Base-by-base conservation (phyloP, 2,888 invertebrate genomes). In the Drosophila kuntzei region DNA sequence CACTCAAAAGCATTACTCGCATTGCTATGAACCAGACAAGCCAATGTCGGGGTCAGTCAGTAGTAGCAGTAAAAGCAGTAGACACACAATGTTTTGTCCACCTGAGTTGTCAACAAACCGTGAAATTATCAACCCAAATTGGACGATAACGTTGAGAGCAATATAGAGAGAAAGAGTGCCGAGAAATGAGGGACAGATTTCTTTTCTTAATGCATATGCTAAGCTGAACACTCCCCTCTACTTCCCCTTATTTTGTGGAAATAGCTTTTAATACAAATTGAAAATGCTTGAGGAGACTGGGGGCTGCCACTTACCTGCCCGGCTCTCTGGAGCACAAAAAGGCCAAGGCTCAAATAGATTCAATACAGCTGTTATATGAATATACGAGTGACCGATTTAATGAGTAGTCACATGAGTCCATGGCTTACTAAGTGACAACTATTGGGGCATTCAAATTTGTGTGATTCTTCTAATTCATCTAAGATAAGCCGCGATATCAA, bases 41-140 rank as follows among this genome's bases (percentile, higher is more conserved):
- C 55, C 70, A 59, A 34, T 60, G 61, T 53, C 49, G 49, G 64
- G 76, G 75, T 70, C 61, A 60, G 44, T 49, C 29, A 11, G 63
- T 39, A 25, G 27, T 5, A 49, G 37, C 54, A 41, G 54, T 57
- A 60, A 63, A 66, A 36, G 47, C 61, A 46, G 55, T 60, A 58
- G 67, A 68, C 76, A 63, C 62, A 67, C 61, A 73, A 67, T 64
- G 87, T 69, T 79, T 72, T 72, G 80, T 87, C 82, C 88, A 90
- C 90, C 90, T 89, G 89, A 89, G 84, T 89, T 84, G 78, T 86
- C 89, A 89, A 87, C 90, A 87, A 90, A 90, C 79, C 89, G 89
- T 89, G 90, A 89, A 89, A 89, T 90, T 90, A 84, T 89, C 86
- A 76, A 84, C 84, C 78, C 76, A 85, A 87, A 87, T 83, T 80